phyloP scores from a whole-genome alignment of 1,140 invertebrate genomes.

The Cryptotermes secundus region DNA sequence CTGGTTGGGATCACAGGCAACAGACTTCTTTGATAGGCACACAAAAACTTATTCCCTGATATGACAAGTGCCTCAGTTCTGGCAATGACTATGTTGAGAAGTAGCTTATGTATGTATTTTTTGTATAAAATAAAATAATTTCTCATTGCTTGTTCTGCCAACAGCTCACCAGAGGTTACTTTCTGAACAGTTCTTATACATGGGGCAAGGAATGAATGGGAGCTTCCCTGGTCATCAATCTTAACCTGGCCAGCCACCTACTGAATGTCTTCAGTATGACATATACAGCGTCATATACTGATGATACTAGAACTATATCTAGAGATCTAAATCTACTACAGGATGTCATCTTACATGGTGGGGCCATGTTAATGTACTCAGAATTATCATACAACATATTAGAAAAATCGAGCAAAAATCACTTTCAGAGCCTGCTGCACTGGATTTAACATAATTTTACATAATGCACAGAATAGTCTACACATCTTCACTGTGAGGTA shows the following conservation, averaged over 20 bases:
- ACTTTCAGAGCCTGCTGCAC: neutral
- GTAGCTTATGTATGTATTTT: too few species aligned
- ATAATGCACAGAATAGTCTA: neutral
- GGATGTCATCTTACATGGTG: slow-evolving; percentile 11
- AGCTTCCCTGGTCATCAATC: neutral
- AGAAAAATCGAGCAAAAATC: neutral
- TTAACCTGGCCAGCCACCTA: neutral
- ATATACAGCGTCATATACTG: neutral
- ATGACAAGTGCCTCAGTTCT: too few species aligned
- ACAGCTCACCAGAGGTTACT: too few species aligned
- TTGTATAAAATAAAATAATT: too few species aligned
- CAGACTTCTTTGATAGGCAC: too few species aligned
- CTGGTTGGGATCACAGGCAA: too few species aligned
- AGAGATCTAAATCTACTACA: neutral
- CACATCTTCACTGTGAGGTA: neutral
- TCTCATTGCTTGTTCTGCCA: too few species aligned
- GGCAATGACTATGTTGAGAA: too few species aligned
- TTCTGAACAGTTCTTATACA: too few species aligned
- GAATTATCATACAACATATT: neutral
- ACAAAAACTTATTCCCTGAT: too few species aligned
- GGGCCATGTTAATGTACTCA: neutral
- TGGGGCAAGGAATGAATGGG: neutral
- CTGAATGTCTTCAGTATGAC: slow-evolving; percentile 10
- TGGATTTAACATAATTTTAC: neutral
- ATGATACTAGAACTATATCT: neutral